Conservation (phyloP, 2,888 invertebrate species). For the Rosalia funebris region DNA sequence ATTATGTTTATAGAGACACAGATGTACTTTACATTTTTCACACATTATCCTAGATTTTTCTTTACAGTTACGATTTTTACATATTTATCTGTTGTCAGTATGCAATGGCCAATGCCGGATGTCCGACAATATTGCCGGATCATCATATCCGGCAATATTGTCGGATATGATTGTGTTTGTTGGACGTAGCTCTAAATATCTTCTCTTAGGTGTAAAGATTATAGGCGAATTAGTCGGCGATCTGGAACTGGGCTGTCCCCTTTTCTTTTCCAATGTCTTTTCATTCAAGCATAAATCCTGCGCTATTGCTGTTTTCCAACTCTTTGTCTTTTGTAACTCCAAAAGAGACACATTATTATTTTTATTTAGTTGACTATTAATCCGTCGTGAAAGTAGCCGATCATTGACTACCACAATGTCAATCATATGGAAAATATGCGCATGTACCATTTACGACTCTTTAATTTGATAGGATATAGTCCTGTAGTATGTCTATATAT, state of each 20-base stretch:
- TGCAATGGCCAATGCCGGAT: not conserved
- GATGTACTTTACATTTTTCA: too few species aligned
- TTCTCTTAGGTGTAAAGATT: constrained; percentile 3
- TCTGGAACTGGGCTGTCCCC: not conserved
- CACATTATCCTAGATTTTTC: too few species aligned
- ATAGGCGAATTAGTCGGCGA: too few species aligned
- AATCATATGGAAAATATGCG: constrained; percentile 39
- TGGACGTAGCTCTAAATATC: too few species aligned
- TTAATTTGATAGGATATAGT: constrained; percentile 38
- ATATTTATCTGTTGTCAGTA: not conserved
- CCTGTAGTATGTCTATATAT: constrained; percentile 38
- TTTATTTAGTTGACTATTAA: too few species aligned
- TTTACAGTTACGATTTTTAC: too few species aligned
- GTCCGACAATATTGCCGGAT: too few species aligned
- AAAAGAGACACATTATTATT: constrained; percentile 1
- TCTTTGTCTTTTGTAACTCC: too few species aligned
- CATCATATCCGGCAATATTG: not conserved
- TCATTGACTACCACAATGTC: constrained; percentile 37
- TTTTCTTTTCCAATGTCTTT: constrained; percentile 11
- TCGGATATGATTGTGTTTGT: constrained; percentile 6
- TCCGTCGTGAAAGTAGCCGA: constrained; percentile 36
- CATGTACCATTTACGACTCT: constrained; percentile 42
- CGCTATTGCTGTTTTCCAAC: constrained; percentile 1
- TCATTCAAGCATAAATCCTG: constrained; percentile 4
- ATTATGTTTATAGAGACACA: too few species aligned